Evolutionary conservation across 92 coral and sea anemone species (phyloP), one percentile per base, ranked within the genome.

Genomic region (Actinostola sp.): DNA sequence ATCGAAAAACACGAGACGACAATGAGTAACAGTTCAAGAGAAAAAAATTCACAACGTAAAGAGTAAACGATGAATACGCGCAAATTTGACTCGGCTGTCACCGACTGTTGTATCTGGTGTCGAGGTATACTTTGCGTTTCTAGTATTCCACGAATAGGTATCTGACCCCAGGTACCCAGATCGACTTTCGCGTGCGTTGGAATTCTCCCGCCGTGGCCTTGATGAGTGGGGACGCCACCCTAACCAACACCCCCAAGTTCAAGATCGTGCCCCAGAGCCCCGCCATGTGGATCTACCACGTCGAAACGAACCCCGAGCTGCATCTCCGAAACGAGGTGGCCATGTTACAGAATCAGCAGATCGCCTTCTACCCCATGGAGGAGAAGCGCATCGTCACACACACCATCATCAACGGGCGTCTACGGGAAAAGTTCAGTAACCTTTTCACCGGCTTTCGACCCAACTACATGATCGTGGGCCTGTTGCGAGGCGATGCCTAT

Each of bases 381-480:
- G 27, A 24, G 8, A 13, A 21, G 13, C 46, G 30, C 13, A 15
- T 62, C 68, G 41, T 27, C 29, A 62, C 68, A 6, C 42, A 21
- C 2, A 20, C 36, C 32, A 39, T 64, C 45, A n/a, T 28, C 10
- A 20, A 64, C 45, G 70, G 70, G 1, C 34, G 52, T 35, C 70
- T 53, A 9, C 20, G 27, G 1, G 15, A 38, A 13, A 28, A 20
- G 13, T 38, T 23, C 11, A 20, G 11, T 13, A 64, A 64, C 45
- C 32, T 64, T 32, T 64, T 38, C 70, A 13, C 19, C 1, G 70
- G 70, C 4, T 16, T 20, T 2, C 7, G 10, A 1, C 70, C 70
- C 17, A 64, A 64, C 54, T 64, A 64, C 54, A 64, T 64, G 70
- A 42, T 64, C 8, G 52, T 64, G 14, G 35, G 30, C 13, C 25